phyloP scores from a whole-genome alignment of 2,888 invertebrate species.

The Sarcophaga caerulescens region DNA sequence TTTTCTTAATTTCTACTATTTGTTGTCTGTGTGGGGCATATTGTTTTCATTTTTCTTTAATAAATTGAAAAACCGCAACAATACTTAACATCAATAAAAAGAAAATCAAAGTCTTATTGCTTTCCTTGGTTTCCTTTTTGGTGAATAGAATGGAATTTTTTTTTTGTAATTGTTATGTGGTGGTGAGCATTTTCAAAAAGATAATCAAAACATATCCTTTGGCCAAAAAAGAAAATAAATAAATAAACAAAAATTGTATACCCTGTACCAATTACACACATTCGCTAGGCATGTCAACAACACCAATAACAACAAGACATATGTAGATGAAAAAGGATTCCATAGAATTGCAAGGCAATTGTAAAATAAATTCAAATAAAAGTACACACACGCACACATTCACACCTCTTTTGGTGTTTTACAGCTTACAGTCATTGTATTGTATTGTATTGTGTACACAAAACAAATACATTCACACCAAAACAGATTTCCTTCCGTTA shows the following conservation, averaged over 20 bases:
- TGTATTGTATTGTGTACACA: background rate
- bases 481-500: constrained; percentile 63
- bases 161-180: background rate
- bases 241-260: background rate
- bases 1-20: no score
- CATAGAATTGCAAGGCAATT: background rate
- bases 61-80: no score
- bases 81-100: background rate
- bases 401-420: background rate
- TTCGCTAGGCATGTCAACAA: background rate
- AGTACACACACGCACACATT: constrained; percentile 18
- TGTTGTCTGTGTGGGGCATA: no score
- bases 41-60: background rate
- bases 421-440: background rate
- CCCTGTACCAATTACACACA: constrained; percentile 13
- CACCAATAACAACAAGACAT: constrained; percentile 9
- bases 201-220: constrained; percentile 67
- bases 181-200: constrained; percentile 37
- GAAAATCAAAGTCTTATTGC: no score
- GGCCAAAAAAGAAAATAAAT: constrained; percentile 27
- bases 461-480: constrained; percentile 14
- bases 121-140: background rate
- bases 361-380: constrained; percentile 20
- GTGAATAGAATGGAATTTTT: no score
- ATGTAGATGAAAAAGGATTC: background rate